Evolutionary conservation across 2,888 invertebrate genomes (phyloP), one percentile per base, ranked within the genome.

Genomic region (Calliopum simillimum): DNA sequence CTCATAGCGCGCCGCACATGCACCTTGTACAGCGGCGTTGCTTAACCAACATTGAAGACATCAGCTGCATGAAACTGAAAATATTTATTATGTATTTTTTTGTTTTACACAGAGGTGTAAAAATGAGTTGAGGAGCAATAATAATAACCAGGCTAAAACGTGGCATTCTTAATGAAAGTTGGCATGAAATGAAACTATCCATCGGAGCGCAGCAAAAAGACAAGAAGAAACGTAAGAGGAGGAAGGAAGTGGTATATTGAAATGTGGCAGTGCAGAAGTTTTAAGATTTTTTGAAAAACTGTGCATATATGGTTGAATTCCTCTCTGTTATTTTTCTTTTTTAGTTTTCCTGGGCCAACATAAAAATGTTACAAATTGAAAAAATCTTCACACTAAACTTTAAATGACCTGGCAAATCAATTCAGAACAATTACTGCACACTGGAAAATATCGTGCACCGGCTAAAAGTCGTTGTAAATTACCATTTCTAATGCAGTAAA

Each of bases 81-180:
- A 62, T 23, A 25, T 44, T 61, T 33, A 33, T 6, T 33, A 8
- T 8, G 33, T 33, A 43, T 61, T 58, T 33, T 33, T 58, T 58
- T 6, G 21, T 14, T n/a, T n/a, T n/a, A n/a, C n/a, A 11, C 46
- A 47, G 59, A 33, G 13, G 56, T 25, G 21, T 14, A 55, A 55
- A 14, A 21, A 47, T 21, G 23, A 46, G 46, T 44, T n/a, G n/a
- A 62, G 23, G 11, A 21, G 14, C 1, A 5, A 62, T 43, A 14
- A 47, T 21, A 23, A 64, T 33, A 19, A 53, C 43, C 43, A 16
- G 53, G 41, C 4, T n/a, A 14, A 12, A 41, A 47, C 59, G 59
- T 67, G 59, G 67, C 47, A 56, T 55, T 19, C 59, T 58, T 67
- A 67, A 67, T 67, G 56, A 58, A 67, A 58, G 47, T 58, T 46